Percentiles rank a stretch among this genome's conserved stretches.
phyloP scores from a whole-genome alignment of 1,140 invertebrate genomes.

The Apolygus lucorum region DNA sequence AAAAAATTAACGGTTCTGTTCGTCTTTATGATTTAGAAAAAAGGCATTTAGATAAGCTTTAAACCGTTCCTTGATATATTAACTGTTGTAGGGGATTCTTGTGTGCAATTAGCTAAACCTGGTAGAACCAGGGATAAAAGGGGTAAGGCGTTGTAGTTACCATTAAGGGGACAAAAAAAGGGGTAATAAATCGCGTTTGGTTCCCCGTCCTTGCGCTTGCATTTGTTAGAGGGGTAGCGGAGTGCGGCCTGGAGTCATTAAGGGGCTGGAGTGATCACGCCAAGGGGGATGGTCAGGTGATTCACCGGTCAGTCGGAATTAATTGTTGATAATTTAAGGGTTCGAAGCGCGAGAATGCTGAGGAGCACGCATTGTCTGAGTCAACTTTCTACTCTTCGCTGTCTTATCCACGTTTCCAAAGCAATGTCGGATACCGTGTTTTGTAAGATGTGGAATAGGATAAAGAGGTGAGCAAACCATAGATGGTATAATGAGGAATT shows the following conservation, averaged over 20 bases:
- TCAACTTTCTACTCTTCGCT: background rate
- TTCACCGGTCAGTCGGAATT: conserved; percentile 14
- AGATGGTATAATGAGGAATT: too few relatives aligned
- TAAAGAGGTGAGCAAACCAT: too few relatives aligned
- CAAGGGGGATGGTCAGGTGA: conserved; percentile 12
- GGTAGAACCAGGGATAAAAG: background rate
- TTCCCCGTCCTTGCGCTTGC: background rate
- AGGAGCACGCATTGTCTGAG: conserved; percentile 9
- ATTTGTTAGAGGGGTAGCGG: background rate
- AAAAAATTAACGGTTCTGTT: too few relatives aligned
- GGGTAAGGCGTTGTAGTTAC: background rate
- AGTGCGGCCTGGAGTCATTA: background rate
- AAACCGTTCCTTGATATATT: too few relatives aligned
- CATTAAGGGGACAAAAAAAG: background rate
- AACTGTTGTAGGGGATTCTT: background rate
- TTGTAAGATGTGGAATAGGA: too few relatives aligned
- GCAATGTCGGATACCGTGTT: too few relatives aligned
- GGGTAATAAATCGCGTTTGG: background rate
- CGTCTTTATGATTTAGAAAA: too few relatives aligned
- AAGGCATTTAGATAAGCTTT: too few relatives aligned
- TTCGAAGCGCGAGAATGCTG: background rate
- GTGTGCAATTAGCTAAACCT: background rate
- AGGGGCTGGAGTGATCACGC: conserved; percentile 6
- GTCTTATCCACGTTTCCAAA: too few relatives aligned
- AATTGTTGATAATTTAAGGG: conserved; percentile 8